phyloP scores from a whole-genome alignment of 2,797 vertebrate species.

The Chelon labrosus region DNA sequence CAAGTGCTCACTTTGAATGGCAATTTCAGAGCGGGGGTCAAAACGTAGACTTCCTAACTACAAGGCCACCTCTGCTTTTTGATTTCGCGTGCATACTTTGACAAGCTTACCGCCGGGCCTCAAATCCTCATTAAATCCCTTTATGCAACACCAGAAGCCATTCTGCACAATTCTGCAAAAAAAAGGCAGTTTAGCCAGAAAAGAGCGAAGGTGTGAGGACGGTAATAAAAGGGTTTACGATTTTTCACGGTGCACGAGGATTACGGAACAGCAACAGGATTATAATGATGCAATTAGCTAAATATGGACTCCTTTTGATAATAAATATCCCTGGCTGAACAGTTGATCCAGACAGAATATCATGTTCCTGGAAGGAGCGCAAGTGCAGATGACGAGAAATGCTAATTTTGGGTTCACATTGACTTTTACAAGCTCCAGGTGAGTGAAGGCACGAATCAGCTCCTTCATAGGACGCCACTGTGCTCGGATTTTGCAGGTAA shows the following conservation, averaged over 20 bases:
- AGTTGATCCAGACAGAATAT: neutral
- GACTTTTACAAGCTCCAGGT: neutral
- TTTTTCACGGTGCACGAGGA: neutral
- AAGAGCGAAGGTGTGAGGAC: neutral
- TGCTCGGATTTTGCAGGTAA: slow-evolving; percentile 37
- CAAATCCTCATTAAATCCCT: slow-evolving; percentile 32
- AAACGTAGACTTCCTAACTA: slow-evolving; percentile 4
- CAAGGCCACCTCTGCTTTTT: slow-evolving; percentile 8
- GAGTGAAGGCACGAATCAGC: neutral
- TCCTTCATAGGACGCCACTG: slow-evolving; percentile 9
- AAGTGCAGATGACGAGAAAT: neutral
- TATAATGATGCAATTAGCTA: slow-evolving; percentile 43
- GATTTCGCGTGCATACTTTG: slow-evolving; percentile 1
- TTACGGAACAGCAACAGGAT: slow-evolving; percentile 25
- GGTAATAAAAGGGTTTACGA: slow-evolving; percentile 11
- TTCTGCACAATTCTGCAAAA: too few species aligned
- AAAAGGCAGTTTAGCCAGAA: too few species aligned
- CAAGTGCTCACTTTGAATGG: neutral
- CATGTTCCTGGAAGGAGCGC: neutral
- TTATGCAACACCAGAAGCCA: slow-evolving; percentile 20
- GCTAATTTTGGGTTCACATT: neutral
- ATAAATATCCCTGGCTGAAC: neutral
- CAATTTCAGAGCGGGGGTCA: neutral
- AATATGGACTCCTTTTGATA: slow-evolving; percentile 13
- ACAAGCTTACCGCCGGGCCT: neutral